phyloP scores from a whole-genome alignment of 2,113 vertebrate genomes.

The Calyptomena viridis region DNA sequence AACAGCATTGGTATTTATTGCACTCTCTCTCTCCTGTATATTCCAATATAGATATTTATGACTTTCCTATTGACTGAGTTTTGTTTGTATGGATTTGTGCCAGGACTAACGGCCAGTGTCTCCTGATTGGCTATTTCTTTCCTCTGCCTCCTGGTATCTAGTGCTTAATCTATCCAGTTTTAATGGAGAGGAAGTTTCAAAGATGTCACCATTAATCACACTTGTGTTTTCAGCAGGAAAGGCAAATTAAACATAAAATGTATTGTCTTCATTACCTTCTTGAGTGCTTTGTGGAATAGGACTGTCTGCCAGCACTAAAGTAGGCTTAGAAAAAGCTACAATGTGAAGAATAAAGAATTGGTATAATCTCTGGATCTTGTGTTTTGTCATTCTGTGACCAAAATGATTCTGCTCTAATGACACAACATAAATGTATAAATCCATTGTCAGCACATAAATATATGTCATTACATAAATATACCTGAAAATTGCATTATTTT shows the following conservation, averaged over 20 bases:
- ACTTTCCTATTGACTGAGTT: background rate
- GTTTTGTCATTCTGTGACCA: background rate
- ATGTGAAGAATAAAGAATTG: background rate
- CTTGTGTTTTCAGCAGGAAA: background rate
- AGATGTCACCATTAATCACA: background rate
- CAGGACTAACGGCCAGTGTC: background rate
- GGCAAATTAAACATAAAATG: background rate
- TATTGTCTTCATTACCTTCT: background rate
- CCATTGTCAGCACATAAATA: background rate
- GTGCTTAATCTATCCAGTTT: background rate
- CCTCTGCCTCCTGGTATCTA: accelerated
- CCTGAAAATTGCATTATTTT: background rate
- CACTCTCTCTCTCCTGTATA: background rate
- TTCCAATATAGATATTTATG: background rate
- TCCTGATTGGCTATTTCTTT: background rate
- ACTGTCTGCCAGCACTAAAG: background rate
- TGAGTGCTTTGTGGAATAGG: background rate
- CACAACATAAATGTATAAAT: background rate
- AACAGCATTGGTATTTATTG: background rate
- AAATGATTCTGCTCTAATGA: background rate
- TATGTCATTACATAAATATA: background rate
- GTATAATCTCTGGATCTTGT: background rate
- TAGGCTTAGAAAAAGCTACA: background rate
- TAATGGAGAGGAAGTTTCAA: background rate
- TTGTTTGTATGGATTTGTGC: background rate